Evolutionary conservation across 2,797 vertebrate species (phyloP).

Genomic region (Lithobates sylvaticus): DNA sequence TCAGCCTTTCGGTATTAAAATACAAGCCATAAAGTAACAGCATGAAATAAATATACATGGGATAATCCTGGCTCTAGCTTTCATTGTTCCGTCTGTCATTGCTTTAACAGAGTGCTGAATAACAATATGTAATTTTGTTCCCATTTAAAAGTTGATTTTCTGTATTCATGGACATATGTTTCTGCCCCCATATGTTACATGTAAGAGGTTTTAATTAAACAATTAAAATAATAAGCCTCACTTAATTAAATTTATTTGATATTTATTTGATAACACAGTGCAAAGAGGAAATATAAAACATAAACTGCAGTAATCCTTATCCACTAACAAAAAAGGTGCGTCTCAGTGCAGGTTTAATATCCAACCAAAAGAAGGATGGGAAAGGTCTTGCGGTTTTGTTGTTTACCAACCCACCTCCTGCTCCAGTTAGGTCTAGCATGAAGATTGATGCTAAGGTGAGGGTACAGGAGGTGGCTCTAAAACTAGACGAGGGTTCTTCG

Average conservation of each 20-base stretch:
- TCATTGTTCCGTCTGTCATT: slow-evolving; percentile 41
- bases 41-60: slow-evolving; percentile 55
- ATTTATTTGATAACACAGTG: neutral
- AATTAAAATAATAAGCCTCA: neutral
- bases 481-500: too few relatives aligned
- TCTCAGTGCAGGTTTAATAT: too few relatives aligned
- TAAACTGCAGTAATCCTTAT: neutral
- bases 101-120: slow-evolving; percentile 1
- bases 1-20: slow-evolving; percentile 27
- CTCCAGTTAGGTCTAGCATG: neutral
- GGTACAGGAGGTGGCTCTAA: neutral
- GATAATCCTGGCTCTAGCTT: slow-evolving; percentile 14
- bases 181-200: slow-evolving; percentile 7
- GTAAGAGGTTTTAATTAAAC: neutral
- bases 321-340: neutral
- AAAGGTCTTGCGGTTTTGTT: neutral
- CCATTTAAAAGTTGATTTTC: slow-evolving; percentile 17
- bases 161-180: slow-evolving; percentile 46
- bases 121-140: slow-evolving; percentile 37
- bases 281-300: neutral
- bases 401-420: neutral
- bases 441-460: neutral
- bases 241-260: neutral
- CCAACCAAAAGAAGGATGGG: neutral
- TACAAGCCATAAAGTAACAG: slow-evolving; percentile 15